Percentiles rank a stretch among this genome's conserved stretches.
Conservation (phyloP, 2,113 vertebrate species). For the Nematolebias whitei region DNA sequence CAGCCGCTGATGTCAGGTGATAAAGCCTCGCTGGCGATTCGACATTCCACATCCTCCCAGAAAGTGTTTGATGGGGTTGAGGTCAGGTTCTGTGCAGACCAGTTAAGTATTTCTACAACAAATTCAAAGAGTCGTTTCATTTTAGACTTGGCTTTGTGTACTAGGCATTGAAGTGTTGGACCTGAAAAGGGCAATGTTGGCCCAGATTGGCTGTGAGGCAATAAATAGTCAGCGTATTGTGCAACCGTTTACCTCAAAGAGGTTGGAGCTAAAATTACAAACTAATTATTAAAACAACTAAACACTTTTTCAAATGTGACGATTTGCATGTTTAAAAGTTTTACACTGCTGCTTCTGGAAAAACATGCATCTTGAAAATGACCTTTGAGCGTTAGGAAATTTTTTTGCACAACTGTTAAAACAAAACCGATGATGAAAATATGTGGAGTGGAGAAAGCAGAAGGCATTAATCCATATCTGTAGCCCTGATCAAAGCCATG, state of each 20-base stretch:
- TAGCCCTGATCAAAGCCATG: neutral
- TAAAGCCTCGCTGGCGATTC: slow-evolving; percentile 39
- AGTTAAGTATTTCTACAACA: slow-evolving; percentile 23
- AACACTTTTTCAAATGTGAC: neutral
- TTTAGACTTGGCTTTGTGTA: slow-evolving; percentile 9
- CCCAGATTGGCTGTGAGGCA: neutral
- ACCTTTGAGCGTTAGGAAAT: neutral
- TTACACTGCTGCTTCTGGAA: neutral
- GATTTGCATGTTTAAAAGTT: neutral
- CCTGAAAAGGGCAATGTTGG: neutral
- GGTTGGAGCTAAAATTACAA: neutral
- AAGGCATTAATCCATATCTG: slow-evolving; percentile 5
- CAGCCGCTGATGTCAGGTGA: slow-evolving; percentile 47
- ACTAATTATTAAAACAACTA: neutral
- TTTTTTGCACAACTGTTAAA: neutral
- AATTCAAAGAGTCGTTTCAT: slow-evolving; percentile 15
- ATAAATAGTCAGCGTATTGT: neutral
- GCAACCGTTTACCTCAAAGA: neutral
- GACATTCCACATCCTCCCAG: slow-evolving; percentile 38
- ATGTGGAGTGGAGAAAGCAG: neutral
- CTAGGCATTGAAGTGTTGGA: neutral
- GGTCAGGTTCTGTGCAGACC: slow-evolving; percentile 24
- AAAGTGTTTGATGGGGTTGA: slow-evolving; percentile 50
- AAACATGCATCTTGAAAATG: neutral
- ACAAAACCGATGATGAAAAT: neutral